These are phyloP conservation scores for Neosalanx taihuensis DNA, from an alignment of 2,797 vertebrate species.

Conservation along the genomic window DNA sequence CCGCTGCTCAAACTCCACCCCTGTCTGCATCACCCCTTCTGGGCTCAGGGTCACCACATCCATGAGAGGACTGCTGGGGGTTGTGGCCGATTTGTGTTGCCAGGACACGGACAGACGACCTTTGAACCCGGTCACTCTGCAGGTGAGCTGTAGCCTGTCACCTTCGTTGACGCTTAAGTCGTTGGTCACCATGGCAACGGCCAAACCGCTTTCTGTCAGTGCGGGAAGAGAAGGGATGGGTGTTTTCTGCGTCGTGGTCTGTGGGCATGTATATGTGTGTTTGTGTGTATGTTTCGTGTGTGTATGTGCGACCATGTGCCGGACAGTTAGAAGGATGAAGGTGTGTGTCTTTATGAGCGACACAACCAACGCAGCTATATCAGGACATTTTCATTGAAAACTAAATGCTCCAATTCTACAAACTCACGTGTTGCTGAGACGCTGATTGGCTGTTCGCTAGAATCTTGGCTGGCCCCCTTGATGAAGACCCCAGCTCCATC, in stretches of 20 bases:
- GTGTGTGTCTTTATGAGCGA: neutral
- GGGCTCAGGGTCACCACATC: constrained; percentile 65
- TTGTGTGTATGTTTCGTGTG: neutral
- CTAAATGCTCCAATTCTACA: constrained; percentile 12
- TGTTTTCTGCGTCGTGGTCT: neutral
- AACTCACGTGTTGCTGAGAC: constrained; percentile 63
- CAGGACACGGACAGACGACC: constrained; percentile 76
- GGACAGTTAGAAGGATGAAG: neutral
- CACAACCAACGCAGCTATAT: neutral
- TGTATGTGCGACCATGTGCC: neutral
- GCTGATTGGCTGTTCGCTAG: constrained; percentile 43
- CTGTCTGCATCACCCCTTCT: constrained; percentile 57
- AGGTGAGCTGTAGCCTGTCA: constrained; percentile 65
- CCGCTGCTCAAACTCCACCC: constrained; percentile 29
- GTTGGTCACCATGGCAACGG: constrained; percentile 53
- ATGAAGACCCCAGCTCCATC: constrained; percentile 44
- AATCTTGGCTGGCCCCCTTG: constrained; percentile 54
- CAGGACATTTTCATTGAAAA: neutral
- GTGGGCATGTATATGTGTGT: neutral
- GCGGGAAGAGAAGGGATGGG: neutral
- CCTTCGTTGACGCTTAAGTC: constrained; percentile 54
- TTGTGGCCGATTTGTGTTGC: constrained; percentile 60
- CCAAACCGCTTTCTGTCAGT: constrained; percentile 68
- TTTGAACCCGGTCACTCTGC: constrained; percentile 58
- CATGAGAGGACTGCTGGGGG: neutral